Conservation (phyloP, 2,113 vertebrate species). For the Oncorhynchus gorbuscha region DNA sequence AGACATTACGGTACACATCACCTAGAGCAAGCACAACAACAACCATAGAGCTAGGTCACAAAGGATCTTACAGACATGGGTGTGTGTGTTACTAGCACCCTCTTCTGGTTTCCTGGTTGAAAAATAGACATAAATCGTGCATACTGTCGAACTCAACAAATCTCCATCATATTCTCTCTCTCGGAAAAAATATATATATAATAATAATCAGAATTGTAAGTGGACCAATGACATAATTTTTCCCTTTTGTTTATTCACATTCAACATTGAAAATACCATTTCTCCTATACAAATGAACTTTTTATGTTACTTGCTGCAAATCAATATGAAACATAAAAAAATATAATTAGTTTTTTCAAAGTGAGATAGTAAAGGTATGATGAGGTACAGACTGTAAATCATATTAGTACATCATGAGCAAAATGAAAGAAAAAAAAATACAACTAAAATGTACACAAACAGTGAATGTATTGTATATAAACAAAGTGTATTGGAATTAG, state of each 20-base stretch:
- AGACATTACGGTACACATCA: background rate
- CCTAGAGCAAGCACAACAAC: background rate
- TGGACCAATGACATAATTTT: conserved; percentile 23
- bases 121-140: background rate
- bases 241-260: conserved; percentile 65
- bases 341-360: conserved; percentile 9
- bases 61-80: no score
- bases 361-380: conserved; percentile 34
- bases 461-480: conserved; percentile 29
- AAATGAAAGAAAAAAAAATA: conserved; percentile 21
- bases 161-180: no score
- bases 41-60: background rate
- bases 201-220: background rate
- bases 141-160: background rate
- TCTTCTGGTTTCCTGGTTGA: conserved; percentile 52
- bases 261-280: conserved; percentile 43
- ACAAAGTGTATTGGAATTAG: conserved; percentile 20
- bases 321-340: conserved; percentile 39
- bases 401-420: conserved; percentile 25
- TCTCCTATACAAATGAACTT: conserved; percentile 57
- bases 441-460: conserved; percentile 34
- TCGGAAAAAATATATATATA: background rate
- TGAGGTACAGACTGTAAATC: conserved; percentile 48
- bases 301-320: conserved; percentile 51
- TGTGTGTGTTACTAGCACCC: conserved; percentile 37